phyloP scores from a whole-genome alignment of 2,113 vertebrate species.

The Chlorodrepanis virens region DNA sequence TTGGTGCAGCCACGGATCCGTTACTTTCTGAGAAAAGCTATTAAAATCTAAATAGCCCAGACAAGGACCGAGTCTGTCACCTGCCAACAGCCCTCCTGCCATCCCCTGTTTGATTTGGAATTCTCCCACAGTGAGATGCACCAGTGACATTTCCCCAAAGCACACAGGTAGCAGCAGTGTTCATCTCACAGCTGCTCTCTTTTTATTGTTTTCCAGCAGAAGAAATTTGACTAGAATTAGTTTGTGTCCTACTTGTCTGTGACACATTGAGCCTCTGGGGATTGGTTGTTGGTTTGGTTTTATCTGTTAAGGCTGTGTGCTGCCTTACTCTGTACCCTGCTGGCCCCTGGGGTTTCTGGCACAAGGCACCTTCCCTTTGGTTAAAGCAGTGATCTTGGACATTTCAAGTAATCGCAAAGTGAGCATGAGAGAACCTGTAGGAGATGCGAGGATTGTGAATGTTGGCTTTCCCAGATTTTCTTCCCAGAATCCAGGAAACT shows the following conservation, averaged over 20 bases:
- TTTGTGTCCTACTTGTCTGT: not conserved
- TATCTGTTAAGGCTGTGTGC: not conserved
- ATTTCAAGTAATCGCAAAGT: not conserved
- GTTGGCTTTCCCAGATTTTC: not conserved
- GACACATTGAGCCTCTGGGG: not conserved
- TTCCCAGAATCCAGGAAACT: not conserved
- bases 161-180: not conserved
- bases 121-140: not conserved
- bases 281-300: not conserved
- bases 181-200: not conserved
- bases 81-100: not conserved
- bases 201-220: not conserved
- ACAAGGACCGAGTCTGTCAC: not conserved
- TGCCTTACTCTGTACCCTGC: not conserved
- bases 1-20: not conserved
- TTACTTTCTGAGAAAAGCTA: constrained; percentile 4
- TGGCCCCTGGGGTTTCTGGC: not conserved
- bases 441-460: not conserved
- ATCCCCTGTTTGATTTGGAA: not conserved
- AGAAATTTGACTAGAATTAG: not conserved
- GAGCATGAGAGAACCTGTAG: not conserved
- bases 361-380: not conserved
- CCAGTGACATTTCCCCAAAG: not conserved
- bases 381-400: not conserved
- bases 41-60: not conserved